Base-by-base conservation (phyloP, 2,797 vertebrate species). In the Schizopygopsis pylzovi region DNA sequence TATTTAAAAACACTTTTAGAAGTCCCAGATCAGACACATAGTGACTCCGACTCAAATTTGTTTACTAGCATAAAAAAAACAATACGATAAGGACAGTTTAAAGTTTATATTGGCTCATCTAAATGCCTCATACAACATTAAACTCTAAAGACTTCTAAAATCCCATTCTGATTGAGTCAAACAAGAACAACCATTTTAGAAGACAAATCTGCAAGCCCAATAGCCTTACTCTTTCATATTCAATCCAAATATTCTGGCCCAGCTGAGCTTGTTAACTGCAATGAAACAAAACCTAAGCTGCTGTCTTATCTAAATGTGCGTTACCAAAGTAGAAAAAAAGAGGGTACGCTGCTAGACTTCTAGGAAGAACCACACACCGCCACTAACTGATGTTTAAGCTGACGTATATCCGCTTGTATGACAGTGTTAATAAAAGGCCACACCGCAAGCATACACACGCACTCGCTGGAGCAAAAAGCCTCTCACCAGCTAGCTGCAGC, bases 351-450 rank as follows among this genome's bases (percentile, higher is more conserved):
- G 49, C 78, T 73, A 75, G 75, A 90, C 90, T 96, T 96, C 95
- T 94, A 96, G 94, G 95, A 96, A 96, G 94, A 96, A 95, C 95
- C 94, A 92, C 95, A 94, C 73, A 92, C 84, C 82, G 79, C 79
- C 77, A 75, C 65, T 83, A 81, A 73, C 73, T 81, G 87, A 86
- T 77, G 84, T 20, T 43, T 47, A 25, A 91, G 87, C 90, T 91
- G 78, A 87, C 82, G 91, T 91, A 93, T 91, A 94, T 93, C 93
- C 92, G 94, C 88, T 90, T 87, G 81, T 70, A 41, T 89, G 83
- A 86, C 76, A 80, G 68, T 76, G 87, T 93, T 92, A 94, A 93
- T 95, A 92, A 92, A 94, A 93, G 92, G 90, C 92, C 82, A 78
- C 79, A 88, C 94, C 94, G 89, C 94, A 95, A 81, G 86, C 45